A percentile compares a stretch with the other conserved stretches of the same genome.
Conservation (phyloP, 1,140 invertebrate genomes). For the Lepidotrigona ventralis region DNA sequence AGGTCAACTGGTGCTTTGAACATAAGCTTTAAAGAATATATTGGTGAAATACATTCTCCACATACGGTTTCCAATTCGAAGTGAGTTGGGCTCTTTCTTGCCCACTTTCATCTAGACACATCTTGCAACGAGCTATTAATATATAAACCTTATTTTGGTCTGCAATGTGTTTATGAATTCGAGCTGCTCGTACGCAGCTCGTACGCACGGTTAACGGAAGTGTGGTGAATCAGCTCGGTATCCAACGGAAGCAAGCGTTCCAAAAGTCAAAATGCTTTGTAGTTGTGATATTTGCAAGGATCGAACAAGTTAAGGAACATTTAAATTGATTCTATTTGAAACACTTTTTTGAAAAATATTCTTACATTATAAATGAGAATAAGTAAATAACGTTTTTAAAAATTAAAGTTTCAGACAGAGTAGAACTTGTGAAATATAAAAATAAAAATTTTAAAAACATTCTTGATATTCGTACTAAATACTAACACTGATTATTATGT, state of each 20-base stretch:
- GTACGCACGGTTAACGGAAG: constrained; percentile 48
- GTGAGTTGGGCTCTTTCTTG: not conserved
- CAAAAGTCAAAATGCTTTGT: not conserved
- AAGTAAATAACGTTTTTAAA: too few species aligned
- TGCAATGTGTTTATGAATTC: constrained; percentile 58
- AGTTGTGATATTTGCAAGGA: too few species aligned
- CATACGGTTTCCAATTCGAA: constrained; percentile 4
- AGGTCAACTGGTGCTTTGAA: constrained; percentile 1
- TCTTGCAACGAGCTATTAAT: constrained; percentile 61
- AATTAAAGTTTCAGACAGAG: too few species aligned
- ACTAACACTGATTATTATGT: too few species aligned
- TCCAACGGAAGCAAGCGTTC: not conserved
- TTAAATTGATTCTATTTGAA: too few species aligned
- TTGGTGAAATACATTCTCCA: not conserved
- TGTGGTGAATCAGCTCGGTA: constrained; percentile 34
- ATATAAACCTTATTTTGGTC: constrained; percentile 57
- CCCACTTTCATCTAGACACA: constrained; percentile 54
- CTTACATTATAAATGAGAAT: too few species aligned
- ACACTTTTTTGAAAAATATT: too few species aligned
- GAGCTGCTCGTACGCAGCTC: constrained; percentile 26
- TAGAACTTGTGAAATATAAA: too few species aligned
- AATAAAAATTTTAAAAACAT: too few species aligned
- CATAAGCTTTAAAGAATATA: not conserved
- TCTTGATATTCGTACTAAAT: too few species aligned
- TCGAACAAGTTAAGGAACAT: too few species aligned